These are phyloP conservation scores for Drosophila azteca DNA, from an alignment of 1,140 invertebrate genomes.

Conservation along the genomic window DNA sequence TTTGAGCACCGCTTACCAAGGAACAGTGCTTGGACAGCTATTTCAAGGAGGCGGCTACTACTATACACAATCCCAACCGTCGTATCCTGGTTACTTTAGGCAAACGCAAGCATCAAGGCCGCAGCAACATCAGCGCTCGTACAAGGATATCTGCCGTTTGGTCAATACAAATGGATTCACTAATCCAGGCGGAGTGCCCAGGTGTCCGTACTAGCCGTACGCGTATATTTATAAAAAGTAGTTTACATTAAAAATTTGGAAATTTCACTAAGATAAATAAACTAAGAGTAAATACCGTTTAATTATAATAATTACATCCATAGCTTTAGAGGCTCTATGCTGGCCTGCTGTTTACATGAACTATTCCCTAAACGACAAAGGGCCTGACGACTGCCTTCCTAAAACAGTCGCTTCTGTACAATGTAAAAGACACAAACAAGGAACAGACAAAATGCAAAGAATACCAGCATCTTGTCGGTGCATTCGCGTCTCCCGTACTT, in stretches of 20 bases:
- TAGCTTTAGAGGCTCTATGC: slow-evolving; percentile 14
- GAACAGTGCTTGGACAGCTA: slow-evolving; percentile 24
- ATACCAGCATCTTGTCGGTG: slow-evolving; percentile 96
- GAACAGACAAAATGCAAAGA: slow-evolving; percentile 96
- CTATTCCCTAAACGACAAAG: slow-evolving; percentile 26
- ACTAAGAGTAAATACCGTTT: slow-evolving; percentile 26
- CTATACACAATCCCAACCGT: slow-evolving; percentile 1
- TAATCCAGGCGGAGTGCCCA: slow-evolving; percentile 63
- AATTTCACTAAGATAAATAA: slow-evolving; percentile 51
- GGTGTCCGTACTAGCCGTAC: slow-evolving; percentile 56
- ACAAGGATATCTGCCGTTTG: slow-evolving; percentile 72
- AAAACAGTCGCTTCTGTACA: slow-evolving; percentile 94
- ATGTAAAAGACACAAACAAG: slow-evolving; percentile 96
- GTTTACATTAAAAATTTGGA: slow-evolving; percentile 16
- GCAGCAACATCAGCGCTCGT: slow-evolving; percentile 43
- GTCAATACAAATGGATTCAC: slow-evolving; percentile 71
- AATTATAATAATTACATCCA: not conserved
- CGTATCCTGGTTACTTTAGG: slow-evolving; percentile 13
- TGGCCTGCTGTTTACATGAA: slow-evolving; percentile 9
- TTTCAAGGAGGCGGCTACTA: slow-evolving; percentile 30
- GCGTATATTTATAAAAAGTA: slow-evolving; percentile 18
- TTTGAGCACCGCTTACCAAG: not conserved
- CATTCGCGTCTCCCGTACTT: slow-evolving; percentile 97
- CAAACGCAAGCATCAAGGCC: slow-evolving; percentile 6
- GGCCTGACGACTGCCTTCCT: slow-evolving; percentile 24